phyloP scores from a whole-genome alignment of 2,888 invertebrate genomes.

The Andrena hattorfiana region DNA sequence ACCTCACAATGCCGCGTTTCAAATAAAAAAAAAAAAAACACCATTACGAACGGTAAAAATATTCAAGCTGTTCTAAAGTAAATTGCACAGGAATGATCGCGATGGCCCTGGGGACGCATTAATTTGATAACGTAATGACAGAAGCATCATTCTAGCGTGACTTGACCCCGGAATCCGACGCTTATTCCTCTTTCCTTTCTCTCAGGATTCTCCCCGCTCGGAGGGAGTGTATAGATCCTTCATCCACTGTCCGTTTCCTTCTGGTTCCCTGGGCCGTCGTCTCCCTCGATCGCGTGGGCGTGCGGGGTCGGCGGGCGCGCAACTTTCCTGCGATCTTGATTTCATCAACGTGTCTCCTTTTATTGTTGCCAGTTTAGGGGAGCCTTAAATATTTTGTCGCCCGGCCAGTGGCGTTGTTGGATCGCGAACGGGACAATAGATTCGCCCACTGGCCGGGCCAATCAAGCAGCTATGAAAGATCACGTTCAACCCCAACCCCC shows the following conservation, averaged over 20 bases:
- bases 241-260: constrained; percentile 38
- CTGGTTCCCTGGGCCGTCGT: constrained; percentile 43
- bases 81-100: constrained; percentile 31
- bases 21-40: constrained; percentile 2
- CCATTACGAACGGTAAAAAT: background rate
- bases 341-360: constrained; percentile 84
- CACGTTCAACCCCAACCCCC: constrained; percentile 80
- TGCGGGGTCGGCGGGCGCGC: constrained; percentile 68
- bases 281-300: constrained; percentile 70
- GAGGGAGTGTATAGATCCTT: constrained; percentile 27
- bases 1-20: background rate
- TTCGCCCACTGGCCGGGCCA: constrained; percentile 77
- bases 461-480: constrained; percentile 85
- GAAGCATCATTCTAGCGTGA: constrained; percentile 14
- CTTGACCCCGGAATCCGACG: constrained; percentile 25
- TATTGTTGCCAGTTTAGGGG: constrained; percentile 82
- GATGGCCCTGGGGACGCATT: constrained; percentile 40
- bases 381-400: constrained; percentile 82
- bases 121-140: constrained; percentile 57
- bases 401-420: background rate
- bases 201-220: background rate
- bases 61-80: constrained; percentile 25
- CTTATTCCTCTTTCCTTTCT: constrained; percentile 39
- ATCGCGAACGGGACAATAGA: constrained; percentile 77
- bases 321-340: constrained; percentile 83